Base-by-base conservation (phyloP, 2,113 vertebrate species). In the Polypterus senegalus region DNA sequence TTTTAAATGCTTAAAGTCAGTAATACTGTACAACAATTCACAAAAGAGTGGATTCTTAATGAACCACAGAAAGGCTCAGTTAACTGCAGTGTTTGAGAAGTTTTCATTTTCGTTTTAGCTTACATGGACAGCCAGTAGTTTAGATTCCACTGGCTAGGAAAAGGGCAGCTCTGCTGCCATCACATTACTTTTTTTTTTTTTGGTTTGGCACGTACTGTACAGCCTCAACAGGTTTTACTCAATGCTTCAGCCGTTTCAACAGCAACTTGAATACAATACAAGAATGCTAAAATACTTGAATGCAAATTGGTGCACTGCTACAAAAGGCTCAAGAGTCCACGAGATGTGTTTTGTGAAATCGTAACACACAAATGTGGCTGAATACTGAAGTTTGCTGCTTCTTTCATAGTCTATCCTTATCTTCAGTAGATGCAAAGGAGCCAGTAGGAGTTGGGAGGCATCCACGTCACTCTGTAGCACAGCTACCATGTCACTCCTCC, bases 381-480 rank as follows among this genome's bases (percentile, higher is more conserved):
- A 81, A 81, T 76, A 81, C 81, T 81, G 72, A 74, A 73, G 75
- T 49, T 58, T 70, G 62, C 70, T 76, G 71, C 62, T 54, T 64
- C 58, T 64, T 27, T 60, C 57, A 54, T 68, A 71, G 67, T 60
- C 61, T 48, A 54, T 54, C 46, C 51, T 57, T 62, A 65, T 63
- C 61, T 69, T 70, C 51, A 49, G 62, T 46, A 56, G 11, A 65
- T 58, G 54, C 49, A 52, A 53, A 51, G 43, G 54, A 54, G 45
- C 62, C 49, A 66, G 71, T 57, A 65, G 66, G 65, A 75, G 71
- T 70, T 71, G 66, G 70, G 67, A 60, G 61, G 68, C 70, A 58
- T 8, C 77, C 67, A 63, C 78, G 62, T 57, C 67, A 77, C 58
- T 58, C 54, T 88, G 86, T 86, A 91, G 89, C 91, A 92, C 91